Conservation (phyloP, 2,888 invertebrate species). For the Agonum fuliginosum region DNA sequence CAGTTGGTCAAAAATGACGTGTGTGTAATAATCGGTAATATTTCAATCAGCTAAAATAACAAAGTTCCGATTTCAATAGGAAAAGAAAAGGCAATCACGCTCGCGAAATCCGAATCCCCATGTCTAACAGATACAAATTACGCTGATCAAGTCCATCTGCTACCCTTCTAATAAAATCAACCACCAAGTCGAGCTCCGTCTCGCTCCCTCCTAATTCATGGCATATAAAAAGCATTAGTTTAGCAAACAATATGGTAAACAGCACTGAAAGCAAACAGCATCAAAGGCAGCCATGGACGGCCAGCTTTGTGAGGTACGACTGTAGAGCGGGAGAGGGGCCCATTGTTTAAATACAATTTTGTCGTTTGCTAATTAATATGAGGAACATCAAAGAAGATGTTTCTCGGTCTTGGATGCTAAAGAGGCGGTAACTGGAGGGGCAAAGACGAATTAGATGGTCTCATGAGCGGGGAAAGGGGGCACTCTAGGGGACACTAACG, state of each 20-base stretch:
- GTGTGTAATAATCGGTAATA: no score
- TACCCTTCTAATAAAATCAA: slow-evolving; percentile 29
- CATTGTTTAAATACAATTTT: slow-evolving; percentile 79
- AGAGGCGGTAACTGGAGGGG: slow-evolving; percentile 68
- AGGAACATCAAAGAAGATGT: slow-evolving; percentile 76
- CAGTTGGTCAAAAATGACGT: no score
- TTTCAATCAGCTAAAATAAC: no score
- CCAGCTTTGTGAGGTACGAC: no score
- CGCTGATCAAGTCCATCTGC: slow-evolving; percentile 44
- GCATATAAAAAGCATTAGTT: slow-evolving; percentile 63
- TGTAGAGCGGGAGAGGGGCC: slow-evolving; percentile 64
- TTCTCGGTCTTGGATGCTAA: slow-evolving; percentile 75
- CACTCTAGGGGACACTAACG: not conserved
- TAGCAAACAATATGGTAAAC: slow-evolving; percentile 62
- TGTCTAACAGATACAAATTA: slow-evolving; percentile 54
- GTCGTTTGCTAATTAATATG: slow-evolving; percentile 78
- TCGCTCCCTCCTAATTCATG: slow-evolving; percentile 57
- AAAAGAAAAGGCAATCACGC: not conserved
- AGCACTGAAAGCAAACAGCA: slow-evolving; percentile 56
- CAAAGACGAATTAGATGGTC: slow-evolving; percentile 40
- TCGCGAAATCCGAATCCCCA: not conserved
- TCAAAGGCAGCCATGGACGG: slow-evolving; percentile 44
- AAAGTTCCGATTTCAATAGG: no score
- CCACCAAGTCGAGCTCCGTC: not conserved
- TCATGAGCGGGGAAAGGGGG: slow-evolving; percentile 5